These are phyloP conservation scores for Theonella swinhoei DNA, from an alignment of 37 sponge, comb jelly and placozoan species.

Conservation along the genomic window DNA sequence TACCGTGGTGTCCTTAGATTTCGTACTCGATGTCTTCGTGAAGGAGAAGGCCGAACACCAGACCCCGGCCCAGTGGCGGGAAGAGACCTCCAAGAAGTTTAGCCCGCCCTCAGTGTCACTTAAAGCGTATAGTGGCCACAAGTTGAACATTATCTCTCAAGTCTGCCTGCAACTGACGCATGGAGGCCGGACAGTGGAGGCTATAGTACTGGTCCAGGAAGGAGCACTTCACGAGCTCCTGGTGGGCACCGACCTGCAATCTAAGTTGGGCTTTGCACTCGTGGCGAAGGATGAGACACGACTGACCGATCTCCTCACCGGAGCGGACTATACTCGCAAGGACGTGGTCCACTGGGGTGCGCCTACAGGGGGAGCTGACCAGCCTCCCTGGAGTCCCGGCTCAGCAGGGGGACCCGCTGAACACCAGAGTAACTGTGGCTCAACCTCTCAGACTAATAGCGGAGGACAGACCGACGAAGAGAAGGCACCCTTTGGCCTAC, in stretches of 20 bases:
- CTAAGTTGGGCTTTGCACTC: conserved; percentile 29
- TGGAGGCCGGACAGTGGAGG: background rate
- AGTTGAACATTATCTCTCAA: conserved; percentile 16
- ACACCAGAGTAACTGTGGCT: background rate
- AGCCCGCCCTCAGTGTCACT: conserved; percentile 7
- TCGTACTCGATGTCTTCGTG: conserved; percentile 2
- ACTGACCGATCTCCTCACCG: background rate
- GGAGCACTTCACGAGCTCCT: conserved; percentile 28
- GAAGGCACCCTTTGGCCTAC: background rate
- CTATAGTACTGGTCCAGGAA: conserved; percentile 40
- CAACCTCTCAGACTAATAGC: background rate
- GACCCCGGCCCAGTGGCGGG: conserved; percentile 2
- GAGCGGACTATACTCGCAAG: background rate
- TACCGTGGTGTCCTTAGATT: too few relatives aligned
- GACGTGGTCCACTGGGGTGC: background rate
- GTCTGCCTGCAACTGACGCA: background rate
- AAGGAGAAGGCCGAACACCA: background rate
- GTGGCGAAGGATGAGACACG: conserved; percentile 4
- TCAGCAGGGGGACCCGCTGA: background rate
- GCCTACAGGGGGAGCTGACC: background rate
- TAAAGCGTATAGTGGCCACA: conserved; percentile 3
- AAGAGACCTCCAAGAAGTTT: conserved; percentile 1
- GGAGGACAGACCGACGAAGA: background rate
- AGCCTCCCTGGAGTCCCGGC: background rate
- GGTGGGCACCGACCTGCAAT: conserved; percentile 55